phyloP scores from a whole-genome alignment of 1,140 invertebrate species.

The Zaprionus nigranus region DNA sequence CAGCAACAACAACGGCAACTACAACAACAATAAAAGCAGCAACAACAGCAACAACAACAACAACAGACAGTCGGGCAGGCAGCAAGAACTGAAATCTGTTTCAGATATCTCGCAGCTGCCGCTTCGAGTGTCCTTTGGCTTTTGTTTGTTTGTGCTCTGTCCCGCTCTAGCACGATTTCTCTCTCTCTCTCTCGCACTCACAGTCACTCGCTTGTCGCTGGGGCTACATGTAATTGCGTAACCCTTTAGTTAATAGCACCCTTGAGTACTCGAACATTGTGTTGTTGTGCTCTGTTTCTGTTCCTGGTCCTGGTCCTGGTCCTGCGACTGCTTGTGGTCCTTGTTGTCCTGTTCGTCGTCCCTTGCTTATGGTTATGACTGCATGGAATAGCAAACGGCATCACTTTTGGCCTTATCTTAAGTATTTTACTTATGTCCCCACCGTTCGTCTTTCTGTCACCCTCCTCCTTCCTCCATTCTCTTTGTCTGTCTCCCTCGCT shows the following conservation, averaged over 20 bases:
- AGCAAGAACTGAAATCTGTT: constrained; percentile 50
- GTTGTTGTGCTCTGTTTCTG: constrained; percentile 23
- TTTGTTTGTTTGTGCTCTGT: constrained; percentile 53
- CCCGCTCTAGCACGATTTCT: constrained; percentile 12
- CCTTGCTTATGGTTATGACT: constrained; percentile 68
- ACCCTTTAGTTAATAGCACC: constrained; percentile 83
- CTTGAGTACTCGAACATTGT: constrained; percentile 72
- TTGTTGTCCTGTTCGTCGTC: constrained; percentile 11
- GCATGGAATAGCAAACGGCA: constrained; percentile 30
- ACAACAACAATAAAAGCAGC: neutral
- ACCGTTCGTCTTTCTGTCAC: constrained; percentile 11
- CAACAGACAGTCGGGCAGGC: neutral
- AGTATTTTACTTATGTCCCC: constrained; percentile 79
- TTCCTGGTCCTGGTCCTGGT: neutral
- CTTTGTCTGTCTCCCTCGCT: constrained; percentile 36
- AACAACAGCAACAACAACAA: constrained; percentile 58
- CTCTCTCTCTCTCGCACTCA: constrained; percentile 2
- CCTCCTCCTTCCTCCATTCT: neutral
- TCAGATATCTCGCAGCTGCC: constrained; percentile 62
- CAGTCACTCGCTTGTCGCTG: neutral
- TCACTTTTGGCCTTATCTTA: constrained; percentile 81
- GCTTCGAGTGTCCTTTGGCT: constrained; percentile 66
- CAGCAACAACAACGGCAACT: constrained; percentile 27
- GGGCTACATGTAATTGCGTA: constrained; percentile 77
- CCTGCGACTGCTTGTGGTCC: constrained; percentile 21